Evolutionary conservation across 2,797 vertebrate species (phyloP).

Genomic region (Sarcophilus harrisii): DNA sequence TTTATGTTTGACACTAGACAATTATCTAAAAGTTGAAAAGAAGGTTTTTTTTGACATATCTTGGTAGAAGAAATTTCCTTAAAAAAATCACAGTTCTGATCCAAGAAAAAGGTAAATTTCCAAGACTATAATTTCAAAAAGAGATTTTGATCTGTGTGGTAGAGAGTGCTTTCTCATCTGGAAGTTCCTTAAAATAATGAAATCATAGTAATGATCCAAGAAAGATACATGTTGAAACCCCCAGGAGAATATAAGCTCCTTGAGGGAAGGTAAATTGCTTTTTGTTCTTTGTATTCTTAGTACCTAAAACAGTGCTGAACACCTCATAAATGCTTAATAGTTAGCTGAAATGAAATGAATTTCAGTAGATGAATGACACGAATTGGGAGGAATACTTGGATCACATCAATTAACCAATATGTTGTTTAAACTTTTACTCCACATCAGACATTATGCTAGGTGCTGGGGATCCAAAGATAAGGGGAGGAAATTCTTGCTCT

Average conservation of each 20-base stretch:
- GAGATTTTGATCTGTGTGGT: background rate
- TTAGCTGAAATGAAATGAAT: background rate
- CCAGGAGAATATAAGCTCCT: background rate
- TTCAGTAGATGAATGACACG: background rate
- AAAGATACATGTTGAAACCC: background rate
- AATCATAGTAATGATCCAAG: background rate
- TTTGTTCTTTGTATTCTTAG: background rate
- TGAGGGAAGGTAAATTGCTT: background rate
- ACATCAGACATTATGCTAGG: background rate
- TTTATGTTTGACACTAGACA: background rate
- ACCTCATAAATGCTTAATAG: background rate
- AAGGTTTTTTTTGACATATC: background rate
- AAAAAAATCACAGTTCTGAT: background rate
- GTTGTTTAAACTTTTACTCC: background rate
- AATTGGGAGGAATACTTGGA: background rate
- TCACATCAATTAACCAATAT: background rate
- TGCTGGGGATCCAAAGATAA: background rate
- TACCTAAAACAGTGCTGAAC: background rate
- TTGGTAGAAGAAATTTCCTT: background rate
- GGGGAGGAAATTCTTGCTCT: background rate
- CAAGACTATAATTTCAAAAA: background rate
- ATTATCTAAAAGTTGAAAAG: background rate
- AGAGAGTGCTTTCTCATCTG: background rate
- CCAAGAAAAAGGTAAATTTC: background rate
- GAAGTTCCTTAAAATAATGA: background rate